Evolutionary conservation across 2,113 vertebrate species (phyloP), one percentile per base, ranked within the genome.

Genomic region (Arothron firmamentum): DNA sequence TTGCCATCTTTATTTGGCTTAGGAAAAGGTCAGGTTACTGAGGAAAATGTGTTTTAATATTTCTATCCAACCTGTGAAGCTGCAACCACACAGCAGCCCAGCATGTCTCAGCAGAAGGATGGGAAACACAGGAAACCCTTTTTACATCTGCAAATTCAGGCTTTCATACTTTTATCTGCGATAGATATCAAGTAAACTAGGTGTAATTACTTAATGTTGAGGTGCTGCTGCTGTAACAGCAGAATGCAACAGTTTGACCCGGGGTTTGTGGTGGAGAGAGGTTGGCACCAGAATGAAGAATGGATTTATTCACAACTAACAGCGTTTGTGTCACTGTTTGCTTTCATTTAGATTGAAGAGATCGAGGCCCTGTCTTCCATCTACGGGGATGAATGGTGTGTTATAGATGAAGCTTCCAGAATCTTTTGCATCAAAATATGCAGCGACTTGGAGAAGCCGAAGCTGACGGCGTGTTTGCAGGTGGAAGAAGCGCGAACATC

Each of bases 361-460:
- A 92, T 98, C 1, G 96, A 98, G 89, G 97, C 96, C 4, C 90
- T 99, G 69, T 94, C 97, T 3, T 93, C 96, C 2, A 98, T 99
- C 78, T 99, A 98, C 55, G 95, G 94, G 0, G 94, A 98, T 17
- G 95, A 98, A 13, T 99, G 97, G 97, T 97, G 94, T 85, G 93
- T 94, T 68, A 89, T 99, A 71, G 94, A 99, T 73, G 95, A 96
- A 82, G 88, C 89, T 14, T 91, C 93, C 52, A 94, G 92, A 82
- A 92, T 96, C 85, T 99, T 98, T 83, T 97, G 96, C 81, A 97
- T 99, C 86, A 93, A 92, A 85, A 92, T 99, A 77, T 91, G 81
- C 4, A 90, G 91, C 19, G 84, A 89, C 49, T 80, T 90, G 59
- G 90, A 93, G 55, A 75, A 88, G 6, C 90, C 91, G 11, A 95